A percentile compares a stretch with the other conserved stretches of the same genome.
These are phyloP conservation scores for Polia nebulosa DNA, from an alignment of 2,888 invertebrate species.

Conservation along the genomic window DNA sequence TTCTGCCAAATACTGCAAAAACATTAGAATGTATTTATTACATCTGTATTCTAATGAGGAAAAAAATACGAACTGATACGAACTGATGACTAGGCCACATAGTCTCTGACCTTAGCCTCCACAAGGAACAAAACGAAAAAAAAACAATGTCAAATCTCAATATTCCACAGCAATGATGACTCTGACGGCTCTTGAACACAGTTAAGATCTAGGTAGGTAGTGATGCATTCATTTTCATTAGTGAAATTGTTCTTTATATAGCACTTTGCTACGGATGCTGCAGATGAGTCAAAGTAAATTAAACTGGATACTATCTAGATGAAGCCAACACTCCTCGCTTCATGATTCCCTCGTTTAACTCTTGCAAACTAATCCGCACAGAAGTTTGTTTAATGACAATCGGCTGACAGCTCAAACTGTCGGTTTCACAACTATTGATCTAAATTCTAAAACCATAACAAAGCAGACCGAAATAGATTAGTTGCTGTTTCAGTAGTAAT, in stretches of 20 bases:
- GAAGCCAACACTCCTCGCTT: slow-evolving; percentile 39
- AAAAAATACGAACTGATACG: no score
- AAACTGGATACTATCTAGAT: slow-evolving; percentile 31
- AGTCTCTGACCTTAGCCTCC: no score
- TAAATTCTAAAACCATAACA: slow-evolving; percentile 45
- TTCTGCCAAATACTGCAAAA: no score
- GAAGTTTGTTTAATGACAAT: slow-evolving; percentile 63
- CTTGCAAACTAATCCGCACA: slow-evolving; percentile 51
- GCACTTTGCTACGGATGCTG: slow-evolving; percentile 8
- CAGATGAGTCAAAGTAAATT: slow-evolving; percentile 16
- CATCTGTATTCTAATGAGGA: no score
- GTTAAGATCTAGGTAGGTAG: neutral
- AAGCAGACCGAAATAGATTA: slow-evolving; percentile 42
- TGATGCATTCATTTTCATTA: neutral
- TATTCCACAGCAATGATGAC: neutral
- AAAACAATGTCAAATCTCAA: neutral
- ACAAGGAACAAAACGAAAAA: no score
- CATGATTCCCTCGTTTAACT: slow-evolving; percentile 61
- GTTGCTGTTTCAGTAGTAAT: slow-evolving; percentile 33
- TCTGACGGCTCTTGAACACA: neutral
- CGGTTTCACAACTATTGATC: slow-evolving; percentile 40
- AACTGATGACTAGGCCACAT: no score
- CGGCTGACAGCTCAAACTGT: slow-evolving; percentile 34
- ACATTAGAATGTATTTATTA: no score
- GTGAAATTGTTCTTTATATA: neutral